Evolutionary conservation across 2,888 invertebrate species (phyloP), one percentile per base, ranked within the genome.

Genomic region (Torymus aiolomorphi): DNA sequence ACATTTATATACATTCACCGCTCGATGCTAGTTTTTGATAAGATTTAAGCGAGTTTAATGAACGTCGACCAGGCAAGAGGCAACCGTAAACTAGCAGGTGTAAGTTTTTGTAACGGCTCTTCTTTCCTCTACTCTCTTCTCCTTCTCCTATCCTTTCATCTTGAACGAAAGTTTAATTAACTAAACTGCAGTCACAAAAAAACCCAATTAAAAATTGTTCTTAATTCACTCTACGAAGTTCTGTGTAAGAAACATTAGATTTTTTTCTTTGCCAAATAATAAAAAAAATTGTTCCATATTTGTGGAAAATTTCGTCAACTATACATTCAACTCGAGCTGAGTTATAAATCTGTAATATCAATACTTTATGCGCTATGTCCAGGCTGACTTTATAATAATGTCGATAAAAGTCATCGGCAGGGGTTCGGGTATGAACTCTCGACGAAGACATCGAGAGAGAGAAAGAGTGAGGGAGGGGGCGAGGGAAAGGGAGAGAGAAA

Each of bases 371-470:
- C 56, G 1, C 12, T 56, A 24, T 16, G 31, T 12, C 65, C 18
- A 11, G 56, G 31, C 3, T 2, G n/a, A 31, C 56, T 54, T 16
- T 69, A 69, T 69, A 69, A 69, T 69, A 56, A 69, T 31, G 5
- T 3, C 69, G 69, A 69, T 69, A 69, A 69, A 69, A 69, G 69
- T 69, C 69, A 69, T 24, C 56, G 31, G 56, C 69, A 69, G 69
- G 16, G 31, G 5, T 31, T 5, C 31, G 31, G 3, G 31, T 5
- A 31, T n/a, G 63, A 65, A 18, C 16, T 49, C 56, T 20, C 24
- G 24, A 31, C n/a, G 69, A 69, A 31, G 81, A 70, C 75, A 80
- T 71, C 78, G n/a, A n/a, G 66, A 76, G 61, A 74, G 78, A 49
- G 24, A 67, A 54, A 59, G 62, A 42, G 52, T n/a, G 63, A 49